phyloP scores from a whole-genome alignment of 2,797 vertebrate genomes.

The Lutjanus argentimaculatus region DNA sequence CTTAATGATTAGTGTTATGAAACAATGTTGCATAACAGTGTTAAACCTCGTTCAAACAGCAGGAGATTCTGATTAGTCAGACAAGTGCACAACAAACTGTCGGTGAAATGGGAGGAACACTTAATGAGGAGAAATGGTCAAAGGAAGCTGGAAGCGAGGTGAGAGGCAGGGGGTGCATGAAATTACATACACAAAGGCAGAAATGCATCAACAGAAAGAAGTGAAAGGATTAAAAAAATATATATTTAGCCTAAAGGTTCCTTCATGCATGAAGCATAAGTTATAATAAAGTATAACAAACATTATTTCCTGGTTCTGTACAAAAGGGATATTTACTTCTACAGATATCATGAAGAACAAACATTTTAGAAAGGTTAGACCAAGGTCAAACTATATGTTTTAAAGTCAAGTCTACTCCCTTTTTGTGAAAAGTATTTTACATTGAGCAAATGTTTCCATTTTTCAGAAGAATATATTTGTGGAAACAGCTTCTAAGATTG shows the following conservation, averaged over 20 bases:
- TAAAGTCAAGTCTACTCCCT: neutral
- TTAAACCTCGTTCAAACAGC: slow-evolving; percentile 66
- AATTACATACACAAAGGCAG: slow-evolving; percentile 1
- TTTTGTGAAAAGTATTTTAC: neutral
- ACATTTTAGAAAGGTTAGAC: neutral
- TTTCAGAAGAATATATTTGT: neutral
- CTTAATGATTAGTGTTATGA: slow-evolving; percentile 75
- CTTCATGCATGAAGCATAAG: neutral
- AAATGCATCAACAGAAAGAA: slow-evolving; percentile 18
- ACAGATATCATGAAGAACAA: neutral
- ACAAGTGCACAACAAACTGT: slow-evolving; percentile 55
- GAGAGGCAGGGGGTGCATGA: slow-evolving; percentile 5
- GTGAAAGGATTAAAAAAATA: neutral
- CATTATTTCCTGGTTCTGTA: neutral
- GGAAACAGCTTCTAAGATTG: neutral
- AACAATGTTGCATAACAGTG: slow-evolving; percentile 71
- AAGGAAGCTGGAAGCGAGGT: slow-evolving; percentile 37
- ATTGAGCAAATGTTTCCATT: neutral
- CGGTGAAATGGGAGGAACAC: slow-evolving; percentile 44
- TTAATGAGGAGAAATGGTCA: slow-evolving; percentile 73
- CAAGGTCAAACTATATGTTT: neutral
- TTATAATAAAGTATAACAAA: neutral
- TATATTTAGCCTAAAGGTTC: neutral
- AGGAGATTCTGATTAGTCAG: slow-evolving; percentile 68
- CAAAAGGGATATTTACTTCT: neutral